Conservation (phyloP, 2,888 invertebrate genomes). For the Scrobipalpa costella region DNA sequence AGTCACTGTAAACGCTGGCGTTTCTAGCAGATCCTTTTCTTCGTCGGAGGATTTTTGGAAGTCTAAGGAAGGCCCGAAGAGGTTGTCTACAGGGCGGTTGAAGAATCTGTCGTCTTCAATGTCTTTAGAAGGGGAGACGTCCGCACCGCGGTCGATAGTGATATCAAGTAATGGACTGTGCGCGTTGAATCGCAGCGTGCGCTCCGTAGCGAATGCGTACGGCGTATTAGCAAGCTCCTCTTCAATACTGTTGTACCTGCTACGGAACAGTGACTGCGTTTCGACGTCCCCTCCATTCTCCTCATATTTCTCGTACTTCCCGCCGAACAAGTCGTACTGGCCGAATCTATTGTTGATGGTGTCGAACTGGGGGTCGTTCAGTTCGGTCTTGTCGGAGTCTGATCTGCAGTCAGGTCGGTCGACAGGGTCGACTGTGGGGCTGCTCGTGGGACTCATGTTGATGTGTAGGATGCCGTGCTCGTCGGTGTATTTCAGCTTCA, state of each 20-base stretch:
- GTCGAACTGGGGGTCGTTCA: conserved; percentile 66
- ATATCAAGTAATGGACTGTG: conserved; percentile 53
- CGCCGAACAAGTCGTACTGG: conserved; percentile 71
- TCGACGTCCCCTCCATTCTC: conserved; percentile 44
- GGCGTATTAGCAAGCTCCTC: conserved; percentile 77
- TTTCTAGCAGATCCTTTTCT: conserved; percentile 36
- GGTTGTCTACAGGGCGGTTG: conserved; percentile 49
- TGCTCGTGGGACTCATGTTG: conserved; percentile 67
- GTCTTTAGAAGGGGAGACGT: conserved; percentile 60
- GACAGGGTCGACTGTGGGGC: conserved; percentile 42
- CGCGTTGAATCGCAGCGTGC: conserved; percentile 49
- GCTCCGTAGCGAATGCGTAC: conserved; percentile 72
- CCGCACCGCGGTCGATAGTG: conserved; percentile 53
- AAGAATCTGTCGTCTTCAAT: conserved; percentile 69
- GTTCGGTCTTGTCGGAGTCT: conserved; percentile 43
- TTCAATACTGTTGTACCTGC: conserved; percentile 76
- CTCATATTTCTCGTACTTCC: conserved; percentile 61
- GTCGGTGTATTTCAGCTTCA: conserved; percentile 73
- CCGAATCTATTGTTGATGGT: conserved; percentile 72
- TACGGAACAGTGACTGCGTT: conserved; percentile 68
- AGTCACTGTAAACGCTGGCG: conserved; percentile 69
- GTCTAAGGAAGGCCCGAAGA: conserved; percentile 65
- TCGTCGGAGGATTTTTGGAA: conserved; percentile 40
- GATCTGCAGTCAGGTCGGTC: conserved; percentile 26
- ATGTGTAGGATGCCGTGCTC: conserved; percentile 74